Conservation (phyloP, 2,113 vertebrate genomes). For the Chaetodon trifascialis region DNA sequence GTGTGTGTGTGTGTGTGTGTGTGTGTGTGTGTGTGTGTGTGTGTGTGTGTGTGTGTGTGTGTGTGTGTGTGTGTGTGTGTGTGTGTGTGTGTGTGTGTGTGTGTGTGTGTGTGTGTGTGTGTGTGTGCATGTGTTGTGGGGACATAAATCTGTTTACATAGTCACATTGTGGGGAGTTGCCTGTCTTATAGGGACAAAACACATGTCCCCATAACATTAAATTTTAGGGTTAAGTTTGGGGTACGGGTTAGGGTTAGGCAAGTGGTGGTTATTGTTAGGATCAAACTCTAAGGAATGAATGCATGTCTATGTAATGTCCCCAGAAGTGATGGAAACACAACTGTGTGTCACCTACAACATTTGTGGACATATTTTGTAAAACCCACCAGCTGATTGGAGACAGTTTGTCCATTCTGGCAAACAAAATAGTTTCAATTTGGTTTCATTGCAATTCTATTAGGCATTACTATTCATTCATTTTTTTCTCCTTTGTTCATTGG, state of each 20-base stretch:
- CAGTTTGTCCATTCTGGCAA: background rate
- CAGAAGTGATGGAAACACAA: too few relatives aligned
- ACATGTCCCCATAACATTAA: too few relatives aligned
- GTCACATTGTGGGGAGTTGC: background rate
- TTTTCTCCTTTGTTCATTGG: background rate
- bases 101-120: conserved; percentile 20
- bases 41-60: conserved; percentile 11
- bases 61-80: conserved; percentile 11
- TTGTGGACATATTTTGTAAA: conserved; percentile 20
- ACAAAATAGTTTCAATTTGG: background rate
- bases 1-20: conserved; percentile 7
- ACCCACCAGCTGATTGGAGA: background rate
- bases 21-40: conserved; percentile 9
- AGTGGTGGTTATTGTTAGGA: too few relatives aligned
- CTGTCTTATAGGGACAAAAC: too few relatives aligned
- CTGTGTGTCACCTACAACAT: background rate
- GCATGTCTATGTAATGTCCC: too few relatives aligned
- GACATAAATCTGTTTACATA: too few relatives aligned
- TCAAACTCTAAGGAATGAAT: too few relatives aligned
- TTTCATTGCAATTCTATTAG: background rate
- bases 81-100: background rate
- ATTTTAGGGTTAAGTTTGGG: too few relatives aligned
- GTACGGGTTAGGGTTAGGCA: too few relatives aligned
- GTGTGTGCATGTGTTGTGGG: conserved; percentile 6
- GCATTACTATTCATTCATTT: background rate